Evolutionary conservation across 2,113 vertebrate species (phyloP), one percentile per base, ranked within the genome.

Genomic region (Saguinus midas): DNA sequence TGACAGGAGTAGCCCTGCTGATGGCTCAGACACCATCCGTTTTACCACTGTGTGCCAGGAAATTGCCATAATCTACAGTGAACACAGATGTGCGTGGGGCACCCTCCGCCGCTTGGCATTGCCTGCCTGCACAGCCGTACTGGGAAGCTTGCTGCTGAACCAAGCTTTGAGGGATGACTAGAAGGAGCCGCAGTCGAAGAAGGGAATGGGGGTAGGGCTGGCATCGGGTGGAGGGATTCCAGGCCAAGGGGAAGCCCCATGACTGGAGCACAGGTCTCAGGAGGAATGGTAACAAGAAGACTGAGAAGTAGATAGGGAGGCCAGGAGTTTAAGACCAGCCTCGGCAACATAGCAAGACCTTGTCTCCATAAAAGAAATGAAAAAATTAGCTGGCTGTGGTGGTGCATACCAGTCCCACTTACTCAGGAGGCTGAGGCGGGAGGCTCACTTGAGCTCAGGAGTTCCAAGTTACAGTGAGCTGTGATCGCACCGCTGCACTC

Each of bases 61-160:
- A 27, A 81, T 20, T 1, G 21, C 25, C 48, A 40, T 40, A 0
- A 16, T n/a, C 58, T n/a, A 9, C 58, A 16, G 1, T 7, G 52
- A 48, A 21, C 1, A 10, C 43, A 16, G 32, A 32, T 27, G 57
- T 6, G 2, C 12, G 2, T 3, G n/a, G 18, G 3, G 1, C 35
- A 8, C 50, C 25, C 3, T 29, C n/a, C 23, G 14, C 75, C 1
- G 66, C 45, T 32, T 45, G 18, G 48, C 68, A 64, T 16, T 9
- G 20, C 3, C 3, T 1, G 0, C 29, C 48, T 14, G 16, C 48
- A 25, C 55, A 50, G 37, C 70, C n/a, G 6, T 7, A 11, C 48
- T 61, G 35, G 48, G 29, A 48, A 37, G 29, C 43, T 23, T 13
- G 73, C 68, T 0, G 25, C 75, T 6, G 88, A 61, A 35, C n/a